Evolutionary conservation across 2,888 invertebrate genomes (phyloP).

Genomic region (Galerucella pusilla): DNA sequence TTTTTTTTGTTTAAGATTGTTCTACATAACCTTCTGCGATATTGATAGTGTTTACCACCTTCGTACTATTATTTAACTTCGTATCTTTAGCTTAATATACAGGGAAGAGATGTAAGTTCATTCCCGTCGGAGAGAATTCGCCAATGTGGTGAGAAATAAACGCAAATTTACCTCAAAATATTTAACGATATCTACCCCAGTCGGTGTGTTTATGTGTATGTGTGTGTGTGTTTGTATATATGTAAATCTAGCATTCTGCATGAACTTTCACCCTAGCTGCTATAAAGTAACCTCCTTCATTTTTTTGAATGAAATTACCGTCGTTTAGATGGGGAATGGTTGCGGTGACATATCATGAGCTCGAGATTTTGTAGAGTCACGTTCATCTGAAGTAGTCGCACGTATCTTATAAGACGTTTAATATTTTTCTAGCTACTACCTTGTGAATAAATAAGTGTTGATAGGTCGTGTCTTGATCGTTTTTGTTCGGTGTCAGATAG

Average conservation of each 20-base stretch:
- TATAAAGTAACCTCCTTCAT: constrained; percentile 31
- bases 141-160: constrained; percentile 16
- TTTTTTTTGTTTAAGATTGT: no score
- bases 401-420: constrained; percentile 40
- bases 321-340: constrained; percentile 34
- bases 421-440: constrained; percentile 37
- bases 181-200: constrained; percentile 12
- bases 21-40: no score
- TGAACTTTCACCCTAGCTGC: constrained; percentile 31
- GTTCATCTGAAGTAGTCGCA: constrained; percentile 36
- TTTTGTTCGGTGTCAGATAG: constrained; percentile 17
- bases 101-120: neutral
- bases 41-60: no score
- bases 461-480: constrained; percentile 21
- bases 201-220: constrained; percentile 14
- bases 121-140: neutral
- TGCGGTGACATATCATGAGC: constrained; percentile 37
- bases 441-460: constrained; percentile 12
- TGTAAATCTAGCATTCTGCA: constrained; percentile 35
- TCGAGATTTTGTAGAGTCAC: constrained; percentile 38
- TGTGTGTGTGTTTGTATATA: constrained; percentile 23
- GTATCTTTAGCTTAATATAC: no score
- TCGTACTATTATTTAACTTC: no score
- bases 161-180: constrained; percentile 13
- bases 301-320: constrained; percentile 36